Evolutionary conservation across 1,140 invertebrate species (phyloP), one percentile per base, ranked within the genome.

Genomic region (Hyphantria cunea): DNA sequence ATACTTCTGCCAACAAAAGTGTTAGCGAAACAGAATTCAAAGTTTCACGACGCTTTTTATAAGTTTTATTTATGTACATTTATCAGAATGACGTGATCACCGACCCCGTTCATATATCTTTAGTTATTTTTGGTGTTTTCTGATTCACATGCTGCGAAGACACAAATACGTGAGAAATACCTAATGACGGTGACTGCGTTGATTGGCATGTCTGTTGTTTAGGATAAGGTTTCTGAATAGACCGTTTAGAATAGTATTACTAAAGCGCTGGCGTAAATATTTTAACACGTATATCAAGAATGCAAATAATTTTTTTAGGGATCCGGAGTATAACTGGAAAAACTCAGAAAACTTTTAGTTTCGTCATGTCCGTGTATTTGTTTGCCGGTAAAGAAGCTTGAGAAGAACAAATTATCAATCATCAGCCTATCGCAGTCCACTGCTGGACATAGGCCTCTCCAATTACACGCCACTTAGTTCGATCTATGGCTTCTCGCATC

Each of bases 111-210:
- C 25, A 47, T 51, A 39, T 59, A 14, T 50, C 52, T 63, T 63
- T 13, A 58, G 49, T 61, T 67, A 64, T 67, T 67, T 70, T 66
- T 41, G 45, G 65, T 47, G 41, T 66, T 54, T 25, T 59, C 52
- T 64, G 58, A 65, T 70, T 62, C 67, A 65, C 49, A 60, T 60
- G 52, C 52, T 53, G 52, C 62, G 53, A 33, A 55, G 60, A 49
- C 45, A 41, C 17, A 45, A 58, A 48, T 56, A 50, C 41, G 54
- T 66, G 48, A 59, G 48, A 55, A 63, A 47, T 48, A 33, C 55
- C 48, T 33, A 39, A 58, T 58, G 55, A 58, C 55, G 45, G 25
- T 49, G 55, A 49, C 45, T 48, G 12, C 34, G 15, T 39, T 58
- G 48, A 58, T 49, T 58, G 55, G 45, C 45, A 39, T 55, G 42